Conservation (phyloP, 2,797 vertebrate species). For the Spheniscus humboldti region DNA sequence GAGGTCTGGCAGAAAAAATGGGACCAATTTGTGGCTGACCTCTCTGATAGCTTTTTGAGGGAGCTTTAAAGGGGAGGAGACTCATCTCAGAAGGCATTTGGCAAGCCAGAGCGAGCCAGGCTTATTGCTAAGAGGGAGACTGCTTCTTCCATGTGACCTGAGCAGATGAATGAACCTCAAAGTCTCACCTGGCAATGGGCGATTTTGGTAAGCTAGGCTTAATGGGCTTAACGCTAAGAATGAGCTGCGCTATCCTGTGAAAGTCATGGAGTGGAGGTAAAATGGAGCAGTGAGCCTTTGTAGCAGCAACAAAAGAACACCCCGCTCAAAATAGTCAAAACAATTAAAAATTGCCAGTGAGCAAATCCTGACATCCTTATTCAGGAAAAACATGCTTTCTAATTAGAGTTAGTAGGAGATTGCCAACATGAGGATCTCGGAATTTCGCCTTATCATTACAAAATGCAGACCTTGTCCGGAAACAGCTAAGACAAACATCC, state of each 20-base stretch:
- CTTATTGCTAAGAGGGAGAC: background rate
- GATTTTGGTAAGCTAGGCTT: background rate
- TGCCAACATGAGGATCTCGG: background rate
- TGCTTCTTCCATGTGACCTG: background rate
- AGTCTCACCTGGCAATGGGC: background rate
- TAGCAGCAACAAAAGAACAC: background rate
- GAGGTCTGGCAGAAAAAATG: slow-evolving; percentile 84
- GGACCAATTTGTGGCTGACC: slow-evolving; percentile 79
- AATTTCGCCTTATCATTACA: slow-evolving; percentile 25
- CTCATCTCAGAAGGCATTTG: background rate
- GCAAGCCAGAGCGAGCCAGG: background rate
- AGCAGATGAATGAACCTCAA: background rate
- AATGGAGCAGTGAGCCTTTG: background rate
- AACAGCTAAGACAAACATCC: slow-evolving; percentile 55
- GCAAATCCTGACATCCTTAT: background rate
- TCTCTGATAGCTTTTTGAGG: slow-evolving; percentile 1
- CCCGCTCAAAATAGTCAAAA: background rate
- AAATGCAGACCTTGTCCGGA: slow-evolving; percentile 50
- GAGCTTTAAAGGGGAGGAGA: background rate
- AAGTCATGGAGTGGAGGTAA: background rate
- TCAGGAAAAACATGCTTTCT: background rate
- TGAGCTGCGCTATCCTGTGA: background rate
- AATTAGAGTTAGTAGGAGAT: background rate
- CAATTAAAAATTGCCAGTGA: background rate
- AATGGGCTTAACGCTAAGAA: background rate